Conservation (phyloP, 2,113 vertebrate genomes). For the Macheiramphus alcinus region DNA sequence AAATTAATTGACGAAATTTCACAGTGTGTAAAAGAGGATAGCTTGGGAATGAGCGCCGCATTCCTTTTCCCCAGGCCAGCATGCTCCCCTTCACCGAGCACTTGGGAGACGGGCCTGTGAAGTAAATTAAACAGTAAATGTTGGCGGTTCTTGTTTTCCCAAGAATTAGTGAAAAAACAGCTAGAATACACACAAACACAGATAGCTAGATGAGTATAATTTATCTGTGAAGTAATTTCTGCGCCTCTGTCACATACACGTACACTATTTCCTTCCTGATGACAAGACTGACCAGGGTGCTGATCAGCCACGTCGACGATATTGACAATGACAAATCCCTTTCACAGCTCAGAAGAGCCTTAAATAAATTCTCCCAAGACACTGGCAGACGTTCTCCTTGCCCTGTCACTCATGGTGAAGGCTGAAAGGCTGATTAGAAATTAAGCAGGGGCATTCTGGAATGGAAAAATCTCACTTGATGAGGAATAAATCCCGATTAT, state of each 20-base stretch:
- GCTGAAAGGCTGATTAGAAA: constrained; percentile 20
- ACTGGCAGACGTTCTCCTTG: not conserved
- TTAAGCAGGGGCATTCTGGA: not conserved
- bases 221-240: constrained; percentile 4
- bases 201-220: not conserved
- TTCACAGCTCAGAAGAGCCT: not conserved
- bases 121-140: constrained; percentile 54
- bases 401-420: constrained; percentile 13
- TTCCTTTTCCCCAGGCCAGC: not conserved
- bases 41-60: not conserved
- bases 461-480: constrained; percentile 4
- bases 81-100: not conserved
- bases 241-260: not conserved
- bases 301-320: not conserved
- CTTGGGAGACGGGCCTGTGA: not conserved
- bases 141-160: not conserved
- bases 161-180: constrained; percentile 18
- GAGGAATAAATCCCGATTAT: not conserved
- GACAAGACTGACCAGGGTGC: not conserved
- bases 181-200: constrained; percentile 15
- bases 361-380: constrained; percentile 43
- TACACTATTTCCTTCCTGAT: not conserved
- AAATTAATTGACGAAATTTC: not conserved
- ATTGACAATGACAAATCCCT: constrained; percentile 55
- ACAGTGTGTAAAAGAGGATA: not conserved